Evolutionary conservation across 2,797 vertebrate species (phyloP).

Genomic region (Dendrocincla fuliginosa): DNA sequence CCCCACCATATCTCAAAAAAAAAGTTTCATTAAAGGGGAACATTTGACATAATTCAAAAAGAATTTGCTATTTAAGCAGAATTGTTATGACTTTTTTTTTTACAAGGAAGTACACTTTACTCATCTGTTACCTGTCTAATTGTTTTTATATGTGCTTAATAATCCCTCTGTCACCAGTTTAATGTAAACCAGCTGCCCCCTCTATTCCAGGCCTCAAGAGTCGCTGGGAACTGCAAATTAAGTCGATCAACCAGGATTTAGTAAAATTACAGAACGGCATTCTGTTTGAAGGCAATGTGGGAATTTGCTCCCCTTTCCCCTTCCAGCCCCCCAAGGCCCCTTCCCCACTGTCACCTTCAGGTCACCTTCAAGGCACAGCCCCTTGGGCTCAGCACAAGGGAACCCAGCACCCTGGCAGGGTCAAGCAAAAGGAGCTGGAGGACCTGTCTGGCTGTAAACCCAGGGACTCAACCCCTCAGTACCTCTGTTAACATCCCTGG

Average conservation of each 20-base stretch:
- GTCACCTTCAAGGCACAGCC: not conserved
- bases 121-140: conserved; percentile 18
- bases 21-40: not conserved
- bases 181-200: not conserved
- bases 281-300: not conserved
- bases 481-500: accelerated
- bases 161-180: not conserved
- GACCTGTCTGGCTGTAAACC: not conserved
- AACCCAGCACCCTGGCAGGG: accelerated
- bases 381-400: not conserved
- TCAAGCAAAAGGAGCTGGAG: not conserved
- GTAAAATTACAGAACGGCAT: not conserved
- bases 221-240: not conserved
- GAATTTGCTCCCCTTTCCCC: not conserved
- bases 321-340: not conserved
- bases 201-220: not conserved
- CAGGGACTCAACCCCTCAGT: not conserved
- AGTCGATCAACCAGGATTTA: accelerated
- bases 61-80: not conserved
- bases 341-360: not conserved
- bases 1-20: accelerated
- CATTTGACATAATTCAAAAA: not conserved
- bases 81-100: not conserved
- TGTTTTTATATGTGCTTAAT: conserved; percentile 4
- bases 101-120: not conserved